A percentile compares a stretch with the other conserved stretches of the same genome.
Evolutionary conservation across 2,888 invertebrate species (phyloP).

Genomic region (Phasia obesa): DNA sequence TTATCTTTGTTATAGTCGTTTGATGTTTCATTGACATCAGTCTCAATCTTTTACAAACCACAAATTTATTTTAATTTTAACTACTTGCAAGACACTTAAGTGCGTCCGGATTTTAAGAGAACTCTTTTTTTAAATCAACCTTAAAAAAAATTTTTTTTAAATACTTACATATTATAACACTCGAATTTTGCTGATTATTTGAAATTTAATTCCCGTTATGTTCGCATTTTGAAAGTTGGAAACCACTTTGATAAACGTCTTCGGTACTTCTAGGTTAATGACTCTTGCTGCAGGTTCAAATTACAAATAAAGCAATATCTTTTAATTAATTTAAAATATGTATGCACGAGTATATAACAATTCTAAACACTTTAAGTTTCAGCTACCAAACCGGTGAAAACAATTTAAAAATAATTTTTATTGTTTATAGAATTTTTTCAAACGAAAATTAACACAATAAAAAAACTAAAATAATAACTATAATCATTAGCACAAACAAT

Average conservation of each 20-base stretch:
- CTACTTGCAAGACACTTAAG: too few species aligned
- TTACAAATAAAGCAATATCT: constrained; percentile 24
- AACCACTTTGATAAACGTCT: neutral
- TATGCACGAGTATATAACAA: neutral
- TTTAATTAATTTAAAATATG: neutral
- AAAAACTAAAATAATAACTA: constrained; percentile 22
- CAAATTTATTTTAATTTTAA: too few species aligned
- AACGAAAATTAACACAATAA: constrained; percentile 34
- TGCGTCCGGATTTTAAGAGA: too few species aligned
- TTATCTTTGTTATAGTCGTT: too few species aligned
- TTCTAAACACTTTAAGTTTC: neutral
- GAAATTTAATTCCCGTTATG: constrained; percentile 38
- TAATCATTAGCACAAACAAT: constrained; percentile 34
- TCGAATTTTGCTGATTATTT: constrained; percentile 46
- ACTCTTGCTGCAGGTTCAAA: constrained; percentile 23
- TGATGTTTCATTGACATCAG: too few species aligned
- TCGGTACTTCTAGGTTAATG: constrained; percentile 25
- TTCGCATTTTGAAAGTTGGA: constrained; percentile 17
- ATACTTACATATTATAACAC: constrained; percentile 5
- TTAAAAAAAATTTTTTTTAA: too few species aligned
- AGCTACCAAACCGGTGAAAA: constrained; percentile 5
- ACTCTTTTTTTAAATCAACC: too few species aligned
- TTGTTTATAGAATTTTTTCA: neutral
- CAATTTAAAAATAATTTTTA: neutral
- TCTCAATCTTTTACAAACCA: too few species aligned